These are phyloP conservation scores for Meliscaeva auricollis DNA, from an alignment of 2,888 invertebrate species.

Conservation along the genomic window DNA sequence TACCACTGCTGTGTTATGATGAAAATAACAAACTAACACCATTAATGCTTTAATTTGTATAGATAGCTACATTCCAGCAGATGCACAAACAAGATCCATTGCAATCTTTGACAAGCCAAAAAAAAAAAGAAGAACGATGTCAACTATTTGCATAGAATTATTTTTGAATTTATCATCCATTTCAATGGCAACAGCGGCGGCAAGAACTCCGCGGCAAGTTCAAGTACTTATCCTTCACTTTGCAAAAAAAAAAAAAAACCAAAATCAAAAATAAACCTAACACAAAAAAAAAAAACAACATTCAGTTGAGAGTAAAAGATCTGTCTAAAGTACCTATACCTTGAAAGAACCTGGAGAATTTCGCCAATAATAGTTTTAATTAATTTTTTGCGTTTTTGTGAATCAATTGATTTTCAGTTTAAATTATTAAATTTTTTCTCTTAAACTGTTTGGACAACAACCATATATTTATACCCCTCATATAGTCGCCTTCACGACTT, in stretches of 20 bases:
- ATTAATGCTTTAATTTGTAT: constrained; percentile 16
- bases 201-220: constrained; percentile 51
- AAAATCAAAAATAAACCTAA: constrained; percentile 47
- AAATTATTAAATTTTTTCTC: no score
- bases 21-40: constrained; percentile 39
- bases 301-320: constrained; percentile 15
- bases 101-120: constrained; percentile 27
- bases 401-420: no score
- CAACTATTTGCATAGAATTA: constrained; percentile 55
- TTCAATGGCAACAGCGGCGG: neutral
- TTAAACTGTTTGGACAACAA: no score
- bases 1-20: constrained; percentile 2
- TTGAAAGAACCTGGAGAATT: neutral
- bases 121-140: constrained; percentile 38
- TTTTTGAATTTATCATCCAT: constrained; percentile 55
- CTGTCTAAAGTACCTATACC: neutral
- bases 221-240: constrained; percentile 62
- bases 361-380: neutral
- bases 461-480: no score
- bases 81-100: constrained; percentile 48
- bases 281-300: constrained; percentile 32
- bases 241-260: neutral
- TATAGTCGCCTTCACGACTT: no score
- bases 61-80: constrained; percentile 35
- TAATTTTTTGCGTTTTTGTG: no score